Evolutionary conservation across 2,888 invertebrate genomes (phyloP), one percentile per base, ranked within the genome.

Genomic region (Coenonympha arcania): DNA sequence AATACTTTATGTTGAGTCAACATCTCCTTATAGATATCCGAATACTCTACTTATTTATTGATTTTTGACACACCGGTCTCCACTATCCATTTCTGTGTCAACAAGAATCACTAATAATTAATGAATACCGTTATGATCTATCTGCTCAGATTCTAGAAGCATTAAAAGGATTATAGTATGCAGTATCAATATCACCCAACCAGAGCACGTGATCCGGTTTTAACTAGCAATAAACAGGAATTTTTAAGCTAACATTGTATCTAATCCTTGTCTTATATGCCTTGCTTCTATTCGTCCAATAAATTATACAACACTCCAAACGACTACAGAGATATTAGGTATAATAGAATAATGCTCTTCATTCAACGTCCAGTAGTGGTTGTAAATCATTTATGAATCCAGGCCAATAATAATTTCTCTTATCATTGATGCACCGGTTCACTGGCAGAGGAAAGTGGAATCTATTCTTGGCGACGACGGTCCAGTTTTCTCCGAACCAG

Each of bases 361-460:
- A 57, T 59, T 59, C 50, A 60, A 55, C 59, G 54, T 41, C 54
- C 59, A 57, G 48, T 54, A 59, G 59, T 59, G 53, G 50, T 52
- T 47, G 57, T 57, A 60, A 58, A 58, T 61, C 58, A 61, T 55
- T 58, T 59, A 61, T 55, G 57, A 61, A 59, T 59, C 52, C 57
- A 59, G 60, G 60, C 56, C 59, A 58, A 56, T 59, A 60, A 60
- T 60, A 57, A 61, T 61, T 59, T 59, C 57, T 59, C 59, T 59
- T 55, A 59, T 61, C 59, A 56, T 34, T 48, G 51, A 58, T 59
- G 56, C 58, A 54, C 52, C 20, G 31, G 30, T 56, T 52, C 50
- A 48, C 48, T 50, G 57, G 48, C 50, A 56, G 64, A 60, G 59
- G 63, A 70, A 69, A 69, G 62, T 66, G 63, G 50, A 55, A 54